Evolutionary conservation across 2,797 vertebrate genomes (phyloP), one percentile per base, ranked within the genome.

Genomic region (Philypnodon macrostomus): DNA sequence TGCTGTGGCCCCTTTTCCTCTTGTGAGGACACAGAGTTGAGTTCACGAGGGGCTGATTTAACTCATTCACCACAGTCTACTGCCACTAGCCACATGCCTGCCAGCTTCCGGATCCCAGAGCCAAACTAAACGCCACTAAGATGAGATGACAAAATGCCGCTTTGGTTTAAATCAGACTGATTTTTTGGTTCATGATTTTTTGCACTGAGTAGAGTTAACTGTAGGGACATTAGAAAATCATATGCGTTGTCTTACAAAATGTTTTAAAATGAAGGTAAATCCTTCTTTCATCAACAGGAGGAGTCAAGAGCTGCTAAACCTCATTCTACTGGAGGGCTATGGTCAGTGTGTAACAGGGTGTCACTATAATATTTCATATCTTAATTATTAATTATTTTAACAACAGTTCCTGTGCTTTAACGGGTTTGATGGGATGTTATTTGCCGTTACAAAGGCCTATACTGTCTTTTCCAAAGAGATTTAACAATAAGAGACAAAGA

Each of bases 31-130:
- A 80, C 53, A 50, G 74, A 67, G 71, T 73, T 33, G 70, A 73
- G 82, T 79, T 85, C 73, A 73, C 64, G 24, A 72, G 80, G 58
- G 67, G 70, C 77, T 87, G 87, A 89, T 89, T 90, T 89, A 89
- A 89, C 86, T 86, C 81, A 63, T 87, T 88, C 86, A 67, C 87
- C 63, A 37, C 82, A 76, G 84, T 86, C 59, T 65, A 54, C 75
- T 84, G 75, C 80, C 82, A 83, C 79, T 75, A 77, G 78, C 81
- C 82, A 83, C 73, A 81, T 86, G 78, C 71, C 73, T 82, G 72
- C 84, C 88, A 89, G 76, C 73, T 68, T 68, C 40, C 65, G 57
- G 36, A 75, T 52, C 65, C 67, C 39, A 73, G 66, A 51, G 46
- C 70, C 67, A 75, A 65, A 70, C 72, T 85, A 80, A 87, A 63